Evolutionary conservation across 2,888 invertebrate genomes (phyloP).

Genomic region (Spicauda simplicius): DNA sequence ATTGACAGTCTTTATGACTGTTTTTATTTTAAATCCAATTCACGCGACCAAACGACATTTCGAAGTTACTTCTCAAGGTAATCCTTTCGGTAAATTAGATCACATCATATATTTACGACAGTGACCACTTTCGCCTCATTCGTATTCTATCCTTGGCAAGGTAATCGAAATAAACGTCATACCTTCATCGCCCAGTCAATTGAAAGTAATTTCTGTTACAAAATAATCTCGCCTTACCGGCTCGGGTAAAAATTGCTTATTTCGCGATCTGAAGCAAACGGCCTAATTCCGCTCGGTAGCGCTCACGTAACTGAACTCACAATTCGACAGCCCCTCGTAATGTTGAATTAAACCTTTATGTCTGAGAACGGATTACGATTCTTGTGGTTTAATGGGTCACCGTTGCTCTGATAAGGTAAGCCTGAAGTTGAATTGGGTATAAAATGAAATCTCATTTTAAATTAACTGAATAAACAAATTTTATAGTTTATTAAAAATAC

Average conservation of each 20-base stretch:
- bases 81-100: too few species aligned
- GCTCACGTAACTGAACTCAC: slow-evolving; percentile 28
- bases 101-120: not conserved
- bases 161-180: slow-evolving; percentile 27
- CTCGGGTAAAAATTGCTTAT: slow-evolving; percentile 45
- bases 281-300: slow-evolving; percentile 25
- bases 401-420: slow-evolving; percentile 16
- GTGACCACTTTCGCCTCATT: slow-evolving; percentile 12
- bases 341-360: slow-evolving; percentile 32
- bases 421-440: slow-evolving; percentile 1
- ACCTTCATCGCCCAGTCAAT: slow-evolving; percentile 28
- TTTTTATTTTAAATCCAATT: too few species aligned
- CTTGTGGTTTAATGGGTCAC: slow-evolving; percentile 18
- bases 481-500: too few species aligned
- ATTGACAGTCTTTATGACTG: too few species aligned
- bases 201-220: slow-evolving; percentile 33
- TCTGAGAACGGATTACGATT: slow-evolving; percentile 22
- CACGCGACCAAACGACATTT: too few species aligned
- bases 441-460: not conserved
- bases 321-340: slow-evolving; percentile 29
- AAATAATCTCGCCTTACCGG: slow-evolving; percentile 30
- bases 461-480: not conserved
- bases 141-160: slow-evolving; percentile 17
- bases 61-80: too few species aligned
- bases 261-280: slow-evolving; percentile 38